A percentile compares a stretch with the other conserved stretches of the same genome.
These are phyloP conservation scores for Psilopsiagon aymara DNA, from an alignment of 2,113 vertebrate species.

Conservation along the genomic window DNA sequence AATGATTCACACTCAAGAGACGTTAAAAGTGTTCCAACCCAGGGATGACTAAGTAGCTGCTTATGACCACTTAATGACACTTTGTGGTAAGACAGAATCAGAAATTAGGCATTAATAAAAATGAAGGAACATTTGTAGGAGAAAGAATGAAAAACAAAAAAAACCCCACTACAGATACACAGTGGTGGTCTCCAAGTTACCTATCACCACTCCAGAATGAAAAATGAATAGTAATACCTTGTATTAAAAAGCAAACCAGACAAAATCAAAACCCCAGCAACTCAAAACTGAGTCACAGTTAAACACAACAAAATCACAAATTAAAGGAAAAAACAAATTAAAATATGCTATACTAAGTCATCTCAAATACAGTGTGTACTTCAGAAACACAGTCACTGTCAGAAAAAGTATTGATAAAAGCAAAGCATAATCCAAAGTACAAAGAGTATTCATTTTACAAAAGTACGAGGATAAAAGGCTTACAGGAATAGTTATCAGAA, in stretches of 20 bases:
- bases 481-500: not conserved
- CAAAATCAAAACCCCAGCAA: not conserved
- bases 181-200: not conserved
- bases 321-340: not conserved
- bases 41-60: not conserved
- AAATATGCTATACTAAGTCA: not conserved
- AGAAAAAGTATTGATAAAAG: not conserved
- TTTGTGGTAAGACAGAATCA: not conserved
- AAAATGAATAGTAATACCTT: not conserved
- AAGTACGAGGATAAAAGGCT: not conserved
- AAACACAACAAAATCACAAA: not conserved
- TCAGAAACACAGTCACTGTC: not conserved
- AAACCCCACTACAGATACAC: not conserved
- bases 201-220: not conserved
- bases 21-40: not conserved
- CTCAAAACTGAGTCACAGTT: not conserved
- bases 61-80: not conserved
- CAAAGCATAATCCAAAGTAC: not conserved
- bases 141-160: not conserved
- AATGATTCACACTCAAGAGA: not conserved
- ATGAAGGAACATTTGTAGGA: not conserved
- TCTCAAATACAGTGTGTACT: not conserved
- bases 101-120: not conserved
- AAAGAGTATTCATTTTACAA: not conserved
- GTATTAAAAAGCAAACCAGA: not conserved